Percentiles rank a stretch among this genome's conserved stretches.
phyloP scores from a whole-genome alignment of 2,113 vertebrate genomes.

The Phalacrocorax pelagicus region DNA sequence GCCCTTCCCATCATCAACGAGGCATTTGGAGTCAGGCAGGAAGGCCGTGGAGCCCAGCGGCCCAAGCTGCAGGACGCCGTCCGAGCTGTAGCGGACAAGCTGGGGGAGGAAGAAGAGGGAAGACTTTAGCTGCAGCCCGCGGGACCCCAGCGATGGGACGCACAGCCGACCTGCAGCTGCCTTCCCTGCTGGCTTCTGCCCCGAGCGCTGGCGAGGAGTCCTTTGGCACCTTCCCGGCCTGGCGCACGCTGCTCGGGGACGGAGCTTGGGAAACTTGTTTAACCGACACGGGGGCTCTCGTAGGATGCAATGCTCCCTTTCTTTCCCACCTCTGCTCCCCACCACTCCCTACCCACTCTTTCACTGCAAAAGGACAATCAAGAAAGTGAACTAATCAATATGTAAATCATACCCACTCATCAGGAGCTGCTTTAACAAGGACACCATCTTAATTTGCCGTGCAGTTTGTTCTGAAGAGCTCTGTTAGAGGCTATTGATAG shows the following conservation, averaged over 20 bases:
- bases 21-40: slow-evolving; percentile 95
- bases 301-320: neutral
- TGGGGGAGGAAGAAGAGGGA: slow-evolving; percentile 27
- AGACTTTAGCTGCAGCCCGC: neutral
- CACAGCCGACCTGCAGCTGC: neutral
- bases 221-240: neutral
- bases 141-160: neutral
- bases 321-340: neutral
- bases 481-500: slow-evolving; percentile 42
- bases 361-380: slow-evolving; percentile 43
- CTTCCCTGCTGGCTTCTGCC: neutral
- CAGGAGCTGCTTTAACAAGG: slow-evolving; percentile 47
- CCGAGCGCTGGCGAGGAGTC: neutral
- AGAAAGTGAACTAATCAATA: slow-evolving; percentile 40
- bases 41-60: slow-evolving; percentile 94
- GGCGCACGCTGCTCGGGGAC: fast-evolving
- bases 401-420: slow-evolving; percentile 41
- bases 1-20: slow-evolving; percentile 89
- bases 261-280: neutral
- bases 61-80: slow-evolving; percentile 93
- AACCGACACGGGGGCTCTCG: neutral
- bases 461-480: slow-evolving; percentile 33
- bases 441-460: slow-evolving; percentile 23
- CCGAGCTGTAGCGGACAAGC: slow-evolving; percentile 91
- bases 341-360: neutral